Evolutionary conservation across 92 coral and sea anemone genomes (phyloP).

Genomic region (Palythoa grandis): DNA sequence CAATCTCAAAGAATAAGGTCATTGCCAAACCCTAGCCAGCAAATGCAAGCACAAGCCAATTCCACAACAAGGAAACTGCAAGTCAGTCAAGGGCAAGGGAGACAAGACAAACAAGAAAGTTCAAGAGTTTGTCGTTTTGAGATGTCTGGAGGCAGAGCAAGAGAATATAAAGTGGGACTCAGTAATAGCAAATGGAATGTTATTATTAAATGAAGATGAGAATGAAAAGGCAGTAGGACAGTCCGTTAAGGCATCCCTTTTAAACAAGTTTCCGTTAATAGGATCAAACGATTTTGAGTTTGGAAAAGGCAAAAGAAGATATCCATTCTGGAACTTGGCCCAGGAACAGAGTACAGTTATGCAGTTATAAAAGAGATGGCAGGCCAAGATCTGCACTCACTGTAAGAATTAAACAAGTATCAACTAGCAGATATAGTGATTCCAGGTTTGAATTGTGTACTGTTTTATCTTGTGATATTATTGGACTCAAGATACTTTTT

Average conservation of each 20-base stretch:
- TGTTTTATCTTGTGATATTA: too few species aligned
- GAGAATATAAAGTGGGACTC: constrained; percentile 54
- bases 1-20: constrained; percentile 23
- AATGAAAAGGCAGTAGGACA: constrained; percentile 52
- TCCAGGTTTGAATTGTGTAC: too few species aligned
- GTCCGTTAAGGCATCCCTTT: constrained; percentile 37
- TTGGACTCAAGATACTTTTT: too few species aligned
- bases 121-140: constrained; percentile 17
- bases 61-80: constrained; percentile 30
- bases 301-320: constrained; percentile 56
- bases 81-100: constrained; percentile 15
- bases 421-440: too few species aligned
- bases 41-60: constrained; percentile 34
- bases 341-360: constrained; percentile 60
- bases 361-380: constrained; percentile 61
- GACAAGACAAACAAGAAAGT: constrained; percentile 29
- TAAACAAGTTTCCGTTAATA: constrained; percentile 38
- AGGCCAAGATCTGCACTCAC: constrained; percentile 57
- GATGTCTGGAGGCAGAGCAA: constrained; percentile 15
- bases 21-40: constrained; percentile 13
- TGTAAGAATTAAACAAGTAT: constrained; percentile 39
- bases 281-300: constrained; percentile 52
- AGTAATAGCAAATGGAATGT: constrained; percentile 56
- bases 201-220: constrained; percentile 49
- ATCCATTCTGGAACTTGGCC: constrained; percentile 42